Evolutionary conservation across 2,888 invertebrate genomes (phyloP).

Genomic region (Tetragonisca angustula): DNA sequence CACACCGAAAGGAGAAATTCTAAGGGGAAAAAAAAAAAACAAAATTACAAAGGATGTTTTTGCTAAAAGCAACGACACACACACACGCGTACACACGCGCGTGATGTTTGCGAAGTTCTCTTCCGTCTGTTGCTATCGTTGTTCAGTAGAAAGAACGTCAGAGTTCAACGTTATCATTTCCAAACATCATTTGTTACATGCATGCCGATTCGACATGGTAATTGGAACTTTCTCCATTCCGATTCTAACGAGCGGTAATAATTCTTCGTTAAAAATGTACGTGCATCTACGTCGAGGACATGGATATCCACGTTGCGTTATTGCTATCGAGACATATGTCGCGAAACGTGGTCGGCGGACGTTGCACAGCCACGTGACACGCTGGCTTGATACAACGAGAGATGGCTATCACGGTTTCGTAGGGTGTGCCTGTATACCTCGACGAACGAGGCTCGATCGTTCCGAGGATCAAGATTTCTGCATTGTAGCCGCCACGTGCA

Average conservation of each 20-base stretch:
- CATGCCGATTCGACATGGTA: not conserved
- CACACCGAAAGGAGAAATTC: no score
- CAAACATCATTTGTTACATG: no score
- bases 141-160: no score
- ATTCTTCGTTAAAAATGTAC: not conserved
- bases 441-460: constrained; percentile 69
- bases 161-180: no score
- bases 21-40: no score
- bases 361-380: constrained; percentile 49
- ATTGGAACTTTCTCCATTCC: not conserved
- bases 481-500: constrained; percentile 69
- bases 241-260: not conserved
- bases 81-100: no score
- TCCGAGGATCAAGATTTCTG: constrained; percentile 66
- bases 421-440: constrained; percentile 61
- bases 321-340: constrained; percentile 35
- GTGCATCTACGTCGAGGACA: no score
- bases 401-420: constrained; percentile 60
- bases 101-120: no score
- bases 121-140: no score
- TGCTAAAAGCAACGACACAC: no score
- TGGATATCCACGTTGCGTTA: constrained; percentile 7
- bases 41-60: no score
- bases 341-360: constrained; percentile 19
- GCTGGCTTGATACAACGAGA: constrained; percentile 45